Evolutionary conservation across 2,888 invertebrate species (phyloP).

Genomic region (Pseudeuparius sepicola): DNA sequence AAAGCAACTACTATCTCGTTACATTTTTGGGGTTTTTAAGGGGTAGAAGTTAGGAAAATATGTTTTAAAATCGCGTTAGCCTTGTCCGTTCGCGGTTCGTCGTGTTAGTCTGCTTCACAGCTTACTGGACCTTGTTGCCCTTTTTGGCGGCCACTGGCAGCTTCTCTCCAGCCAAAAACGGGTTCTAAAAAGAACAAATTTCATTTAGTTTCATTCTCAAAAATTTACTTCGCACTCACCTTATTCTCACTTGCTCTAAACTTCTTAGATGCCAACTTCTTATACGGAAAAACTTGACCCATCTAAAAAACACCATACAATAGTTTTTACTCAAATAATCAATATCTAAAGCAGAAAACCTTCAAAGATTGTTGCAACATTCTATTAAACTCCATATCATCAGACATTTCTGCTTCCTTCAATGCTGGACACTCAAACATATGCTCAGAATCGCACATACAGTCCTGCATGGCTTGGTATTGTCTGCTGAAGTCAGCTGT

Average conservation of each 20-base stretch:
- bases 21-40: conserved; percentile 4
- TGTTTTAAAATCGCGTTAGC: too few relatives aligned
- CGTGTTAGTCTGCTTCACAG: conserved; percentile 26
- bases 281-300: conserved; percentile 42
- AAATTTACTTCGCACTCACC: too few relatives aligned
- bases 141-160: conserved; percentile 90
- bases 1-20: conserved; percentile 29
- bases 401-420: conserved; percentile 31
- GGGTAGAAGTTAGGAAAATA: too few relatives aligned
- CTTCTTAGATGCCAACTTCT: conserved; percentile 68
- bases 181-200: too few relatives aligned
- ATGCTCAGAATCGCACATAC: conserved; percentile 97
- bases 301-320: conserved; percentile 21
- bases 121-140: conserved; percentile 55
- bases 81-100: too few relatives aligned
- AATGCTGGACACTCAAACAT: conserved; percentile 83
- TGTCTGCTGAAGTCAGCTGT: conserved; percentile 90
- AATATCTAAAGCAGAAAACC: conserved; percentile 31
- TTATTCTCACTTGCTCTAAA: conserved; percentile 48
- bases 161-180: conserved; percentile 75
- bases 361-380: conserved; percentile 51
- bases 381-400: conserved; percentile 53
- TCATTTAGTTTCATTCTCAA: too few relatives aligned
- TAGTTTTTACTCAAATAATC: conserved; percentile 8
- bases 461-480: conserved; percentile 85